Conservation (phyloP, 2,888 invertebrate species). For the Sminthurides aquaticus region DNA sequence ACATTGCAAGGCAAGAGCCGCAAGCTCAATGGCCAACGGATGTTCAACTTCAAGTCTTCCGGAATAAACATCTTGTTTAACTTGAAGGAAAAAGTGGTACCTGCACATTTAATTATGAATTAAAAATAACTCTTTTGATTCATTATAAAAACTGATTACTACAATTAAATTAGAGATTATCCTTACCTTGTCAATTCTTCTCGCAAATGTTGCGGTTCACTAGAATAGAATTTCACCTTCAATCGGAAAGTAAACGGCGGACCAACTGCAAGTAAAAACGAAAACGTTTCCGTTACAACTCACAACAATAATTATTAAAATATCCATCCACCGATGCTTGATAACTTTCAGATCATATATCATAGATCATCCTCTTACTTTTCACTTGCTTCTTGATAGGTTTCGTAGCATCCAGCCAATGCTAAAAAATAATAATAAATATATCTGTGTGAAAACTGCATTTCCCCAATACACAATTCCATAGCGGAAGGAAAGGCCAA, state of each 20-base stretch:
- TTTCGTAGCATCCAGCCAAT: conserved; percentile 98
- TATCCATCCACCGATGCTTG: no score
- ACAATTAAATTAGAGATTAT: no score
- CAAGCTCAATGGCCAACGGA: conserved; percentile 77
- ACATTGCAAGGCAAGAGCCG: conserved; percentile 91
- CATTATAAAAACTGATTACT: no score
- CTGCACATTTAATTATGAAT: no score
- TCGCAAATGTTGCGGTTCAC: conserved; percentile 90
- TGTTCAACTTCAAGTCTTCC: conserved; percentile 75
- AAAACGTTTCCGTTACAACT: no score
- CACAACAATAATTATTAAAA: no score
- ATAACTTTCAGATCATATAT: no score
- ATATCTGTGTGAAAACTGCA: no score
- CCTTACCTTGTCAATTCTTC: conserved; percentile 84
- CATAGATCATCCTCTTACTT: no score
- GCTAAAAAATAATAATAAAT: conserved; percentile 52
- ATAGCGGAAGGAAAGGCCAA: no score
- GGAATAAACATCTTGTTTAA: conserved; percentile 89
- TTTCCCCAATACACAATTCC: no score
- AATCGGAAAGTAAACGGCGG: conserved; percentile 93
- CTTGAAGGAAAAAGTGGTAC: conserved; percentile 95
- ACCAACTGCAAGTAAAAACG: conserved; percentile 69
- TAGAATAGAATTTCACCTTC: conserved; percentile 97
- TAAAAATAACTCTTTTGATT: no score
- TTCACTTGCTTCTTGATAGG: conserved; percentile 96